Base-by-base conservation (phyloP, 2,797 vertebrate species). In the Diglossa cyanea region DNA sequence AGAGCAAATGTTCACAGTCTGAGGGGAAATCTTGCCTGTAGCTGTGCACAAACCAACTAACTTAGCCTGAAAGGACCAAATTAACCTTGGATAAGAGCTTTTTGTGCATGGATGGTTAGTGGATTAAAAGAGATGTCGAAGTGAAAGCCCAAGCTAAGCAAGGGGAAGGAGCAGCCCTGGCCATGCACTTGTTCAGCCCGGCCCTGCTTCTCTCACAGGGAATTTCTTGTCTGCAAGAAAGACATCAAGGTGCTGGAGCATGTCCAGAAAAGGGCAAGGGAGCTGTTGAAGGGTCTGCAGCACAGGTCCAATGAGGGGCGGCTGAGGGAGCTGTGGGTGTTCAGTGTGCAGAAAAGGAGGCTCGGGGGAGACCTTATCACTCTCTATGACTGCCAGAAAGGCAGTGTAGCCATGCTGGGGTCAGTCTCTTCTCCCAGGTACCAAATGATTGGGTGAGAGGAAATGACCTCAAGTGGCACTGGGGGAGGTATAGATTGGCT, bases 11-110 rank as follows among this genome's bases (percentile, higher is more conserved):
- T 68, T 94, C 63, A 44, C 31, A 76, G 89, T 90, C 73, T 86
- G 95, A 91, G 79, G 89, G 89, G 88, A 95, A 94, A 95, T 93
- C 85, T 94, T 4, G 57, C 94, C 91, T 81, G 70, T 90, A 96
- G 90, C 96, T 75, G 83, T 82, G 76, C 26, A 12, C 76, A 83
- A 66, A 81, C 68, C 94, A 96, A 60, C 85, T 94, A 94, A 94
- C 92, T 75, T 84, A 48, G 89, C 62, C 79, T 97, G 95, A 96
- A 97, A 96, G 89, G 79, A 95, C 93, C 79, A 96, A 95, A 95
- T 96, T 94, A 96, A 94, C 95, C 95, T 95, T 86, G 73, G 79
- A 86, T 95, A 95, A 96, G 87, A 91, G 82, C 31, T 85, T 97
- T 96, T 96, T 82, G 70, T 96, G 94, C 91, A 93, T 93, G 95